Conservation (phyloP, 1,140 invertebrate species). For the Drosophila tristis region DNA sequence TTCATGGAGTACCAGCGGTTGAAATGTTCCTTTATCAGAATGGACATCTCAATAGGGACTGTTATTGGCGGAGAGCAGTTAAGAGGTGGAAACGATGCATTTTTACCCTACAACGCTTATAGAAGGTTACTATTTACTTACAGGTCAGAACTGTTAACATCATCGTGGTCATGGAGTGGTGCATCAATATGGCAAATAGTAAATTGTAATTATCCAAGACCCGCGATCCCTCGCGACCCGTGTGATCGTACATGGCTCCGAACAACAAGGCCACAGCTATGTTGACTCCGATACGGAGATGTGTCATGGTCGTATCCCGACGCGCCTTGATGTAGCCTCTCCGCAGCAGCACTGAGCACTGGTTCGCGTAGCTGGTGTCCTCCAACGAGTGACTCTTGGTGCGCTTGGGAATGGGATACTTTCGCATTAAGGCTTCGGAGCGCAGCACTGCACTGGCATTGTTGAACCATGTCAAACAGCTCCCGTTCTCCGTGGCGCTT, state of each 20-base stretch:
- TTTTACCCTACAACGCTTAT: too few relatives aligned
- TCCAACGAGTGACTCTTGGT: conserved; percentile 85
- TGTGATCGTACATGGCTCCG: conserved; percentile 89
- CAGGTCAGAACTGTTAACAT: conserved; percentile 93
- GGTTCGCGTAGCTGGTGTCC: conserved; percentile 89
- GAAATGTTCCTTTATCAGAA: conserved; percentile 96
- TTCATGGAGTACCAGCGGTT: conserved; percentile 98
- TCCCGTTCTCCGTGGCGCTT: conserved; percentile 90
- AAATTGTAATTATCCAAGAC: conserved; percentile 93
- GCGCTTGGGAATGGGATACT: conserved; percentile 85
- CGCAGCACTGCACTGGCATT: conserved; percentile 85
- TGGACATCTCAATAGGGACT: conserved; percentile 95
- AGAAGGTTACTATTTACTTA: conserved; percentile 21
- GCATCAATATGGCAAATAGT: conserved; percentile 92
- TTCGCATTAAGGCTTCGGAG: conserved; percentile 86
- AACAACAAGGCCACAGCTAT: conserved; percentile 90
- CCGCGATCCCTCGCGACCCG: conserved; percentile 89
- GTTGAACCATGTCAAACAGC: conserved; percentile 88
- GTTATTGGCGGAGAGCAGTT: conserved; percentile 85
- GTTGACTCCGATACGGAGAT: conserved; percentile 91
- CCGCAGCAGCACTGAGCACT: conserved; percentile 88
- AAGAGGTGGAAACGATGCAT: neutral
- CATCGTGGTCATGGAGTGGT: conserved; percentile 93
- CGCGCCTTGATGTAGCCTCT: conserved; percentile 90
- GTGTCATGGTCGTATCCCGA: conserved; percentile 94